Percentiles rank a stretch among this genome's conserved stretches.
Conservation (phyloP, 2,888 invertebrate genomes). For the Cheilosia urbana region DNA sequence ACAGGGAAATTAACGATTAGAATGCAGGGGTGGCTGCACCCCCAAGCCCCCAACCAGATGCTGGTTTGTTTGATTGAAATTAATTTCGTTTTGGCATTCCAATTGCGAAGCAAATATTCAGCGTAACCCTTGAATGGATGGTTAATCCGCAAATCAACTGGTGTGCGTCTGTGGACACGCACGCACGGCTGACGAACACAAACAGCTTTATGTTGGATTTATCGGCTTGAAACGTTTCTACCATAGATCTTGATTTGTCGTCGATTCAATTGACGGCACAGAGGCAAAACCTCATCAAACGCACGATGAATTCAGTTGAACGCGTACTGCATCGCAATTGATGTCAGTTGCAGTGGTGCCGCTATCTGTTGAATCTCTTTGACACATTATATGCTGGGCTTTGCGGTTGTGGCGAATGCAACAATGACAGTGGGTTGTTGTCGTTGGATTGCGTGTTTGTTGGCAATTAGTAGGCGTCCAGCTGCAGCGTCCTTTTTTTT, state of each 20-base stretch:
- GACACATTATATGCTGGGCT: not conserved
- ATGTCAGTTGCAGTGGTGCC: conserved; percentile 59
- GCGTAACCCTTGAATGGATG: not conserved
- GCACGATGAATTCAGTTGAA: not conserved
- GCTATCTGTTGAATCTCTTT: conserved; percentile 20
- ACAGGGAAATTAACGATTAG: conserved; percentile 60
- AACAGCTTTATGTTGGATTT: conserved; percentile 35
- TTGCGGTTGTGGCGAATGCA: conserved; percentile 19
- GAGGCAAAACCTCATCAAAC: not conserved
- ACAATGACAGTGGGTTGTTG: conserved; percentile 9
- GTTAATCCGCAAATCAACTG: conserved; percentile 40
- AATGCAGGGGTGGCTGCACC: conserved; percentile 14
- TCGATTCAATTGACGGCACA: conserved; percentile 39
- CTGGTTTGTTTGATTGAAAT: conserved; percentile 55
- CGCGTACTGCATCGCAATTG: conserved; percentile 27
- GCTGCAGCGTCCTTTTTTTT: not conserved
- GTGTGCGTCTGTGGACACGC: not conserved
- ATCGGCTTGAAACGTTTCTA: conserved; percentile 35
- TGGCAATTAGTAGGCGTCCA: conserved; percentile 44
- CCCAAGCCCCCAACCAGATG: conserved; percentile 1
- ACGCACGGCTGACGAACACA: conserved; percentile 18
- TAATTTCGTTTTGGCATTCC: conserved; percentile 52
- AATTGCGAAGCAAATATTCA: conserved; percentile 15
- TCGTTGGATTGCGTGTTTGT: conserved; percentile 50
- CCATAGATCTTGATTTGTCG: conserved; percentile 37